Base-by-base conservation (phyloP, 2,797 vertebrate species). In the Dryobates pubescens region DNA sequence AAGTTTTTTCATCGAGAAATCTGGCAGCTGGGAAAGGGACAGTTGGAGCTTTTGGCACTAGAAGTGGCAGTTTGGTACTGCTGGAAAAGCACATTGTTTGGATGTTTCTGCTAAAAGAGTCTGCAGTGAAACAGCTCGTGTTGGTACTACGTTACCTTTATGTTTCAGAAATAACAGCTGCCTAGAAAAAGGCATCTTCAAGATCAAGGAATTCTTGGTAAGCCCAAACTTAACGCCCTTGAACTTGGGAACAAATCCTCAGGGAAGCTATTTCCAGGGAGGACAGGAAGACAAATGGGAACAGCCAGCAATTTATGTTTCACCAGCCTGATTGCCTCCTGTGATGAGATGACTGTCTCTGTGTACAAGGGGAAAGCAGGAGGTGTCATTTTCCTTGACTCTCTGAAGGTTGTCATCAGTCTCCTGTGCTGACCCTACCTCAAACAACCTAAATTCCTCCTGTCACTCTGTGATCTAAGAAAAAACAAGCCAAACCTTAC, bases 1-100 rank as follows among this genome's bases (percentile, higher is more conserved):
- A 71, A 61, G 23, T 12, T 74, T 68, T 69, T 78, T 75, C 53
- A 70, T n/a, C 23, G 24, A 76, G 59, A 88, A 86, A 45, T 64
- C 38, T 92, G 86, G 82, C 92, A 91, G 68, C 43, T 84, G 29
- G 51, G 56, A 86, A 91, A 86, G 49, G 85, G 83, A 91, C 83
- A 94, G 88, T 93, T 95, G 89, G 93, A 94, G 91, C 49, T 89
- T 79, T 82, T 94, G 89, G 94, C 87, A 95, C 9, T 54, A 92
- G 23, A 83, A 92, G n/a, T 26, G 13, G 54, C 34, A 80, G 58
- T 68, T 89, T 80, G 75, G 53, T 84, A 57, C 36, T 88, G 71
- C 73, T 73, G 64, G 67, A 90, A 91, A 91, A 91, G 68, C 59
- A 92, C 23, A 61, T 24, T 86, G 71, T 94, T 88, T 70, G 74